phyloP scores from a whole-genome alignment of 2,888 invertebrate species.

The Agrilus biguttatus region DNA sequence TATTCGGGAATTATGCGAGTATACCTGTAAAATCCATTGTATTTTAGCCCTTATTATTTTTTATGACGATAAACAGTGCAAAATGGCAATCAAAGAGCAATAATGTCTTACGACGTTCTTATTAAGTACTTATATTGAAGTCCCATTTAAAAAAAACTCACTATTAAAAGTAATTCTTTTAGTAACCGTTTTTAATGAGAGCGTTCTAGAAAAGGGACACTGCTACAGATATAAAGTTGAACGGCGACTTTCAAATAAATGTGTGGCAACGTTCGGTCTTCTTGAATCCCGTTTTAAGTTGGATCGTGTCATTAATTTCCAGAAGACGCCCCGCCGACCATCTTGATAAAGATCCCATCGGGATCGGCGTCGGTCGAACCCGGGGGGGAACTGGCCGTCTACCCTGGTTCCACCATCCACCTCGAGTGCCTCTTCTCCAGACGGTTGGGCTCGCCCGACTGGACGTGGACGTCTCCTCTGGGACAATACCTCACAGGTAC shows the following conservation, averaged over 20 bases:
- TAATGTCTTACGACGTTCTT: no score
- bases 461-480: slow-evolving; percentile 76
- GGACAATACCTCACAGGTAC: slow-evolving; percentile 67
- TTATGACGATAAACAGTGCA: no score
- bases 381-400: slow-evolving; percentile 63
- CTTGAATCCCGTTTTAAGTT: slow-evolving; percentile 1
- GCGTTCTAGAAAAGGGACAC: no score
- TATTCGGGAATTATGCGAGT: no score
- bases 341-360: slow-evolving; percentile 58
- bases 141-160: no score
- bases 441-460: slow-evolving; percentile 65
- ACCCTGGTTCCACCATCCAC: slow-evolving; percentile 65
- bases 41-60: no score
- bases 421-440: slow-evolving; percentile 70
- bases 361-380: slow-evolving; percentile 72
- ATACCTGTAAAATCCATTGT: no score
- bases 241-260: not conserved
- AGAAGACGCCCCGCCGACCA: slow-evolving; percentile 75
- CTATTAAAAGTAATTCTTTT: no score
- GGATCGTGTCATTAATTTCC: slow-evolving; percentile 13
- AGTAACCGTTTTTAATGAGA: no score
- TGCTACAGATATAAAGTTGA: no score
- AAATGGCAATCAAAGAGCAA: no score
- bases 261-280: not conserved
- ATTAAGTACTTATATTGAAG: no score